Evolutionary conservation across 2,888 invertebrate genomes (phyloP), one percentile per base, ranked within the genome.

Genomic region (Orthosia gracilis): DNA sequence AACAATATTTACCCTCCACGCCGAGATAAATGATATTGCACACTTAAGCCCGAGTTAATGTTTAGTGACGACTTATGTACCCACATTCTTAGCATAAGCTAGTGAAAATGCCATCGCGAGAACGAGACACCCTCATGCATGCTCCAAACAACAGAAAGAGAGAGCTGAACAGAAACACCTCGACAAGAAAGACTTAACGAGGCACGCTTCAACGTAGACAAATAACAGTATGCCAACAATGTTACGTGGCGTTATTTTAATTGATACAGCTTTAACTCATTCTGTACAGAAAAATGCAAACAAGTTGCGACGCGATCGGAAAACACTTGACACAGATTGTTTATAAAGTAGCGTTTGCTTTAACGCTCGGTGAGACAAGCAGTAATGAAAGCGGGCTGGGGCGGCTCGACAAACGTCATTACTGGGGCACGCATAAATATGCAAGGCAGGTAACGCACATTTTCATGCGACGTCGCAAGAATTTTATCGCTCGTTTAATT

Each of bases 361-460:
- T 91, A 90, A 90, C 89, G 89, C 89, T 86, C 86, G 83, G 87
- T 86, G 90, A 93, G 93, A 92, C 92, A 91, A 91, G 91, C 91
- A 85, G 92, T 95, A 95, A 95, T 95, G 94, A 95, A 94, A 93
- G 91, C 91, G 87, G 91, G 91, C 90, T 90, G 88, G 90, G 90
- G 87, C 70, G 92, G 91, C 93, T 94, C 94, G 90, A 92, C 95
- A 95, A 96, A 95, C 94, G 95, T 96, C 96, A 96, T 96, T 96
- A 96, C 95, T 91, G 91, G 91, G 93, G 90, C 93, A 94, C 95
- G 93, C 95, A 96, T 96, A 96, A 96, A 95, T 96, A 96, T 96
- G 96, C 96, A 96, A 94, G 96, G 93, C 96, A 96, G 96, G 96
- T 96, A 95, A 96, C 95, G 96, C 94, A 96, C 96, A 96, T 96